Evolutionary conservation across 2,113 vertebrate genomes (phyloP), one percentile per base, ranked within the genome.

Genomic region (Menidia beryllina): DNA sequence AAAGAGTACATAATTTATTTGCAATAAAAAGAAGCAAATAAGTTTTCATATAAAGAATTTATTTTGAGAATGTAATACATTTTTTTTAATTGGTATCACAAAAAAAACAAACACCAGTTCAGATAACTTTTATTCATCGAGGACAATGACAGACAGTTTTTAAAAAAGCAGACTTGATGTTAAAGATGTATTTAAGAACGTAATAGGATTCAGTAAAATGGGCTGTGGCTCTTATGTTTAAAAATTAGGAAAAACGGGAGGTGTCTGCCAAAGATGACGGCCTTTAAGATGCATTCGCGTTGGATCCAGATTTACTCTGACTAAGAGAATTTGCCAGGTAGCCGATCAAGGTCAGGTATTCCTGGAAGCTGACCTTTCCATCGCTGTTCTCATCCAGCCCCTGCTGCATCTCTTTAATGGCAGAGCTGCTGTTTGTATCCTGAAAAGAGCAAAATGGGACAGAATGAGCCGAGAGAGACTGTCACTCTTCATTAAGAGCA

Each of bases 311-410:
- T 45, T 81, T 71, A 24, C 27, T 71, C 68, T 92, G 45, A 70
- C 91, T 93, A 41, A 88, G 1, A 41, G 72, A 19, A 11, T 49
- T 87, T 56, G 92, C 93, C 77, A 94, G 1, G 77, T 89, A 91
- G 52, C 92, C 92, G 34, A 94, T 69, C 85, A 93, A 82, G 59
- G 19, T 60, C 80, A 94, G 67, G 76, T 91, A 93, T 81, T 94
- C 91, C 72, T 68, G 47, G 77, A 93, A 94, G 89, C 80, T 80
- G 88, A 94, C 89, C 57, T 92, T 93, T 41, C 89, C 91, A 11
- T 94, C 93, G 0, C 73, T 54, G 85, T 94, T 88, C 3, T 68
- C 83, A 26, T 92, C 92, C 80, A 94, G 68, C 2, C 89, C 86
- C 12, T 7, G 14, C 79, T 90, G 87, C 91, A 93, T 91, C 23